These are phyloP conservation scores for Aeoliscus strigatus DNA, from an alignment of 2,797 vertebrate species.

Conservation along the genomic window DNA sequence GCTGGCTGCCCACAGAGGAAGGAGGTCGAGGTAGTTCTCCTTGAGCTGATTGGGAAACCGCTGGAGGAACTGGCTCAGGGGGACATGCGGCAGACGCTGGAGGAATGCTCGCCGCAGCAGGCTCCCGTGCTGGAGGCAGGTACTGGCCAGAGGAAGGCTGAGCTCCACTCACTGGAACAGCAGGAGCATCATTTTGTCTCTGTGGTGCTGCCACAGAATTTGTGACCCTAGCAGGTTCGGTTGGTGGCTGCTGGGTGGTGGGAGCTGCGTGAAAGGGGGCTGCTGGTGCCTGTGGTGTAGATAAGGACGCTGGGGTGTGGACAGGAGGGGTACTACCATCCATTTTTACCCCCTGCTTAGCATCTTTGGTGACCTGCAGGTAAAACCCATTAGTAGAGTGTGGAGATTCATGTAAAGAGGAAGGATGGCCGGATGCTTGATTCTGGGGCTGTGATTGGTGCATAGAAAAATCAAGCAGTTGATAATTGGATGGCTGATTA, in stretches of 20 bases:
- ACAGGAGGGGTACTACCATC: conserved; percentile 50
- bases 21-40: conserved; percentile 76
- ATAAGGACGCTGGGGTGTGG: conserved; percentile 32
- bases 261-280: conserved; percentile 44
- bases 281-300: conserved; percentile 36
- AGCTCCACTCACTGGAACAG: conserved; percentile 33
- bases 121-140: conserved; percentile 37
- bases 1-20: conserved; percentile 75
- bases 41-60: conserved; percentile 32
- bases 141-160: conserved; percentile 36
- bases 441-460: conserved; percentile 73
- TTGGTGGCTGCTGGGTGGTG: conserved; percentile 24
- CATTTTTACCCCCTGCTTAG: conserved; percentile 64
- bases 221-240: conserved; percentile 40
- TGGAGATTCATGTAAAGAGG: conserved; percentile 62
- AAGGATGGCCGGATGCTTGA: conserved; percentile 49
- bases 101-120: conserved; percentile 38
- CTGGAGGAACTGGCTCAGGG: conserved; percentile 29
- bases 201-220: conserved; percentile 34
- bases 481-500: conserved; percentile 70
- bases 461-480: conserved; percentile 83
- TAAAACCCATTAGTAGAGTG: conserved; percentile 82
- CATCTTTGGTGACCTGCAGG: conserved; percentile 90
- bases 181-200: conserved; percentile 35
- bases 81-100: conserved; percentile 37